Evolutionary conservation across 23 tunicate genomes (phyloP).

Genomic region (Styela plicata): DNA sequence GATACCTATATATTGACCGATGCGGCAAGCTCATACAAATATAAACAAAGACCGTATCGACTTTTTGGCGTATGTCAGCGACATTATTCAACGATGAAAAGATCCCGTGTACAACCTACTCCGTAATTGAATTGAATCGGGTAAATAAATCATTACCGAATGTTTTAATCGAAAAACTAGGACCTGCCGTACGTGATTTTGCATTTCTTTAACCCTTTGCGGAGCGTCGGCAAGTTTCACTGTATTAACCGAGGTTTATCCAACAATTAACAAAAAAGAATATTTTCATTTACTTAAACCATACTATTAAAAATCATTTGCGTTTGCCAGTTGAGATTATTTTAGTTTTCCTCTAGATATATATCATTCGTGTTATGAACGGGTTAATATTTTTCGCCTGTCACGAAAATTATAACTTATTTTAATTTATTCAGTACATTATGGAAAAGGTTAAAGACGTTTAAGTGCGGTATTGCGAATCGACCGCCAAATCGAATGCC

Average conservation of each 20-base stretch:
- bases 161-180: slow-evolving; percentile 13
- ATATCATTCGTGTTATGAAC: not conserved
- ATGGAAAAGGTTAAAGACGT: not conserved
- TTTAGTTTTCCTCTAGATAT: too few relatives aligned
- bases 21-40: not conserved
- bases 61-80: slow-evolving; percentile 17
- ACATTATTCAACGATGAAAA: not conserved
- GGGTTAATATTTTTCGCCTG: not conserved
- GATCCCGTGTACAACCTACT: not conserved
- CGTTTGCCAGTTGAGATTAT: too few relatives aligned
- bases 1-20: not conserved
- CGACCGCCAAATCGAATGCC: not conserved
- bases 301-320: too few relatives aligned
- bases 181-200: not conserved
- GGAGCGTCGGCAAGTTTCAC: not conserved
- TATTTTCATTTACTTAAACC: too few relatives aligned
- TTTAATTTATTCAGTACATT: not conserved
- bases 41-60: not conserved
- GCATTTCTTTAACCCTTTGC: not conserved
- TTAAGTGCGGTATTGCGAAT: not conserved
- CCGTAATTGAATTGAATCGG: slow-evolving; percentile 6
- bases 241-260: too few relatives aligned
- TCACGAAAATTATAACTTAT: not conserved
- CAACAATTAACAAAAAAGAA: too few relatives aligned
- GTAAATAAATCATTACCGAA: slow-evolving; percentile 32